Conservation (phyloP, 2,113 vertebrate species). For the Bos javanicus region DNA sequence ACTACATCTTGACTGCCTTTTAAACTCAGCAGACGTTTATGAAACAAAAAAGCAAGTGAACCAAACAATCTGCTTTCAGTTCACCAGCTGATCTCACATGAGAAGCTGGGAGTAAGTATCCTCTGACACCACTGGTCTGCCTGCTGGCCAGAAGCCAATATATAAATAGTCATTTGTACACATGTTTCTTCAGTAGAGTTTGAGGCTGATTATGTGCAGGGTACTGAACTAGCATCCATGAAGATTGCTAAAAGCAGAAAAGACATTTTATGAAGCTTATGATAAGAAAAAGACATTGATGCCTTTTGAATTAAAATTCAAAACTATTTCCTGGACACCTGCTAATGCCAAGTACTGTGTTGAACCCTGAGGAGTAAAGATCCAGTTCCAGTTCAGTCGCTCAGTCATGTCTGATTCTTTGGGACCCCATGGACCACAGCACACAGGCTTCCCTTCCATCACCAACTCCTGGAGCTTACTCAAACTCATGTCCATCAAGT, state of each 20-base stretch:
- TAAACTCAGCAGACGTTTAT: neutral
- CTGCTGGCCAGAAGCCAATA: neutral
- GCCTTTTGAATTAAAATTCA: neutral
- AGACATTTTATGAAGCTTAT: neutral
- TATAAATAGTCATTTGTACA: neutral
- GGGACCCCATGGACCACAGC: neutral
- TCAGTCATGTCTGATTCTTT: neutral
- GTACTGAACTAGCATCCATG: neutral
- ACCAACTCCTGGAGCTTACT: neutral
- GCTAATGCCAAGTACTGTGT: neutral
- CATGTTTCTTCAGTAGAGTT: neutral
- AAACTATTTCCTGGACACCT: neutral
- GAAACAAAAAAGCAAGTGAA: neutral
- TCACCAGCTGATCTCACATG: neutral
- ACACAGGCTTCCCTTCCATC: neutral
- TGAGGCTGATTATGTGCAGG: neutral
- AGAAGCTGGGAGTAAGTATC: neutral
- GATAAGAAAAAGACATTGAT: neutral
- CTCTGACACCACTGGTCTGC: neutral
- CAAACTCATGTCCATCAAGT: neutral
- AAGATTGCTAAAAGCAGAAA: neutral
- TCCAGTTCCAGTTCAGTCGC: rapidly evolving
- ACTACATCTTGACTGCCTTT: neutral
- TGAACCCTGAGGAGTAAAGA: neutral
- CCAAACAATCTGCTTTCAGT: neutral